Percentiles rank a stretch among this genome's conserved stretches.
Conservation (phyloP, 2,797 vertebrate genomes). For the Bradypodion ventrale region DNA sequence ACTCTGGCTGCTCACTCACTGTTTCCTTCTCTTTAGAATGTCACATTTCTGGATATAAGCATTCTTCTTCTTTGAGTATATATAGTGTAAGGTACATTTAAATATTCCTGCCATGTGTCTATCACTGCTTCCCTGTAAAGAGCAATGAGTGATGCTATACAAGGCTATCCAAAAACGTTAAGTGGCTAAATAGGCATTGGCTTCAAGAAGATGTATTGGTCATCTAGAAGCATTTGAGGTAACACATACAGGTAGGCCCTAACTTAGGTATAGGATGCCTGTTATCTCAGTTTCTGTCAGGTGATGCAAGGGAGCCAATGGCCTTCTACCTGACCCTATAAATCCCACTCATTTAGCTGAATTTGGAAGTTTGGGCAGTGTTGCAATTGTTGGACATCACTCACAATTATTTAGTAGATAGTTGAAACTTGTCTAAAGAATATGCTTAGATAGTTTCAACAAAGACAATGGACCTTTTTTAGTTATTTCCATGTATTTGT, state of each 20-base stretch:
- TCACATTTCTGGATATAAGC: neutral
- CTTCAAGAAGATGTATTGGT: neutral
- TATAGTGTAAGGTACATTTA: neutral
- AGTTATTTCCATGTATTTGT: neutral
- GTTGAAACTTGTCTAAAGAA: fast-evolving
- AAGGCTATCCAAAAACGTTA: neutral
- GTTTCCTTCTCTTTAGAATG: neutral
- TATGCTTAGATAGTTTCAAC: neutral
- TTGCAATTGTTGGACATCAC: neutral
- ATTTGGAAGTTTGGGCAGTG: neutral
- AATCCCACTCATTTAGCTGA: neutral
- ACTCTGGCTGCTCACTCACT: neutral
- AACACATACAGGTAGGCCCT: neutral
- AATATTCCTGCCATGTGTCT: fast-evolving
- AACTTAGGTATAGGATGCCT: too few species aligned
- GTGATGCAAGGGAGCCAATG: neutral
- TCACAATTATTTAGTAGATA: fast-evolving
- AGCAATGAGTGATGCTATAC: neutral
- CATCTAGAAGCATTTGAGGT: neutral
- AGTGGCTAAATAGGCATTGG: neutral
- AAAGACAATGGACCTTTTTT: neutral
- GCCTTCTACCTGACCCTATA: neutral
- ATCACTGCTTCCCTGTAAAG: slow-evolving; percentile 18
- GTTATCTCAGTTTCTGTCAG: neutral
- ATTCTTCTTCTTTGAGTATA: neutral